These are phyloP conservation scores for Agapornis roseicollis DNA, from an alignment of 2,113 vertebrate species.

Conservation along the genomic window DNA sequence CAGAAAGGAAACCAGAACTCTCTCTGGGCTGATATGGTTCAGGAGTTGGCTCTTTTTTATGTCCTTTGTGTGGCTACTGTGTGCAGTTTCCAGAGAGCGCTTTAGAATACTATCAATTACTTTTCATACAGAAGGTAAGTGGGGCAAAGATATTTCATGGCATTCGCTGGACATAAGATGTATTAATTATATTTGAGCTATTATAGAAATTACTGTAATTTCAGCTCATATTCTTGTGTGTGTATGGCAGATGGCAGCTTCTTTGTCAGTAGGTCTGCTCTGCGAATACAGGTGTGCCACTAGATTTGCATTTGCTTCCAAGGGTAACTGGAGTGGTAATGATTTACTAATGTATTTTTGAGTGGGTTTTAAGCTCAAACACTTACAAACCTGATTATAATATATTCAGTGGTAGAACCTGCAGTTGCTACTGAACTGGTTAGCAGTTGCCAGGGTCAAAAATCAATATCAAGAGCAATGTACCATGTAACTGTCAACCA, in stretches of 20 bases:
- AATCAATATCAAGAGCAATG: background rate
- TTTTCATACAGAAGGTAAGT: background rate
- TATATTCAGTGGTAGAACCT: background rate
- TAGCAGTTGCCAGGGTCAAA: background rate
- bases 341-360: background rate
- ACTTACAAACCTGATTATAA: background rate
- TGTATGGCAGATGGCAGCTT: background rate
- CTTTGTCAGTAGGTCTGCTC: background rate
- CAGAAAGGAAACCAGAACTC: background rate
- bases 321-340: background rate
- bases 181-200: constrained; percentile 19
- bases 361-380: background rate
- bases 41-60: background rate
- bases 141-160: background rate
- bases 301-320: background rate
- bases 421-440: background rate
- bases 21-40: background rate
- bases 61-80: background rate
- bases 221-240: background rate
- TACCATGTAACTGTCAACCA: background rate
- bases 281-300: background rate
- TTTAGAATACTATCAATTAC: background rate
- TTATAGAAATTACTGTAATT: background rate
- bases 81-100: background rate
- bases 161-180: background rate